A percentile compares a stretch with the other conserved stretches of the same genome.
Conservation (phyloP, 2,113 vertebrate genomes). For the Crypturellus undulatus region DNA sequence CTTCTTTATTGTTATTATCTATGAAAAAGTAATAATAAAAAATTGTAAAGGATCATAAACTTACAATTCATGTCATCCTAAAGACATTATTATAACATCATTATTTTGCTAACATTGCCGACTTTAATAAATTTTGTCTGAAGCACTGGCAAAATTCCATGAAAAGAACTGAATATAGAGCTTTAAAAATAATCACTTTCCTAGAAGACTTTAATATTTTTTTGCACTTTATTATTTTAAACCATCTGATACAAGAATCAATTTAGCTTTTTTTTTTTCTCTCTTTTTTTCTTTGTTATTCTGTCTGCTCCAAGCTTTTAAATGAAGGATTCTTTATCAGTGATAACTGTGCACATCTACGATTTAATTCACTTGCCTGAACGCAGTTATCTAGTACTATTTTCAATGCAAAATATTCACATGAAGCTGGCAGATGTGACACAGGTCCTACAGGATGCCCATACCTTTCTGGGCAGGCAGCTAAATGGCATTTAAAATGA, state of each 20-base stretch:
- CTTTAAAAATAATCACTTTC: background rate
- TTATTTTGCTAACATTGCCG: constrained; percentile 35
- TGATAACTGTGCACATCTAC: background rate
- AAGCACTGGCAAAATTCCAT: background rate
- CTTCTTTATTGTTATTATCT: background rate
- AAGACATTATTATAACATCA: background rate
- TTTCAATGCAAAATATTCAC: background rate
- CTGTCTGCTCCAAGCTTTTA: background rate
- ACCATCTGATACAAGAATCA: background rate
- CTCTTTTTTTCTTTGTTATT: background rate
- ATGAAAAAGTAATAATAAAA: constrained; percentile 18
- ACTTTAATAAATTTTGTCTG: background rate
- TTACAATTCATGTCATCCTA: background rate
- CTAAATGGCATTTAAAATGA: background rate
- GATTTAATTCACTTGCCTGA: background rate
- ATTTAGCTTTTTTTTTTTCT: background rate
- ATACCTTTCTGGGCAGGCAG: background rate
- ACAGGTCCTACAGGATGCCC: background rate
- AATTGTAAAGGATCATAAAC: constrained; percentile 3
- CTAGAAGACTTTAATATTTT: background rate
- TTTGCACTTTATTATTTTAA: constrained; percentile 32
- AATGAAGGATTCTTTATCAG: background rate
- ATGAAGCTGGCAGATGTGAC: background rate
- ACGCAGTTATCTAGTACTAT: background rate
- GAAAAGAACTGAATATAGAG: background rate